Conservation (phyloP, 2,888 invertebrate species). For the Archips xylosteana region DNA sequence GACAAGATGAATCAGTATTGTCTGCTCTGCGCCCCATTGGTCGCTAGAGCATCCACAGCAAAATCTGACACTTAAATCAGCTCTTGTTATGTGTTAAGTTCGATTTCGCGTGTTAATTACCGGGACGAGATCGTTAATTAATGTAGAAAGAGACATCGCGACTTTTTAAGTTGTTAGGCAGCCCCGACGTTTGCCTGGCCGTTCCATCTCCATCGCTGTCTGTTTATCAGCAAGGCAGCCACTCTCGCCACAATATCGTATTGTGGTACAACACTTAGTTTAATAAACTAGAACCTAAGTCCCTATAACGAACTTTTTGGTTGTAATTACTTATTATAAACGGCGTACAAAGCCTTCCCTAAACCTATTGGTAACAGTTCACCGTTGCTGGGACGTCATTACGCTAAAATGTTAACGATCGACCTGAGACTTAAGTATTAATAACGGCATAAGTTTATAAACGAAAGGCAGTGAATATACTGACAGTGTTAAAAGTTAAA, state of each 20-base stretch:
- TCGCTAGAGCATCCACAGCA: conserved; percentile 5
- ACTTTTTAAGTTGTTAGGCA: conserved; percentile 30
- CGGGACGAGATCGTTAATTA: conserved; percentile 38
- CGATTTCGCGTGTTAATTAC: conserved; percentile 29
- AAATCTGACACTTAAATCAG: conserved; percentile 4
- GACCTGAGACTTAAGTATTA: conserved; percentile 65
- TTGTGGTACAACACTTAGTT: conserved; percentile 27
- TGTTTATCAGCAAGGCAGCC: background rate
- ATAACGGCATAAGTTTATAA: conserved; percentile 70
- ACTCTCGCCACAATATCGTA: conserved; percentile 54
- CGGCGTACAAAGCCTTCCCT: conserved; percentile 70
- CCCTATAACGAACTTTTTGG: conserved; percentile 85
- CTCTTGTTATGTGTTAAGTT: conserved; percentile 3
- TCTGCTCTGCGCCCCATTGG: background rate
- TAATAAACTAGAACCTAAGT: conserved; percentile 77
- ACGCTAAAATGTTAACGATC: conserved; percentile 75
- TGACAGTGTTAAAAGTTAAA: conserved; percentile 67
- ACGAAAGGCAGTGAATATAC: conserved; percentile 72
- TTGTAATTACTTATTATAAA: conserved; percentile 80
- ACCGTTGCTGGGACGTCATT: conserved; percentile 84
- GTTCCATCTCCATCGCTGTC: background rate
- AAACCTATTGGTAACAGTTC: conserved; percentile 83
- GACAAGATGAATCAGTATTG: background rate
- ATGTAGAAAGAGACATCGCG: conserved; percentile 26
- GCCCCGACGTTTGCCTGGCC: background rate